A percentile compares a stretch with the other conserved stretches of the same genome.
Conservation (phyloP, 2,113 vertebrate genomes). For the Calcarius ornatus region DNA sequence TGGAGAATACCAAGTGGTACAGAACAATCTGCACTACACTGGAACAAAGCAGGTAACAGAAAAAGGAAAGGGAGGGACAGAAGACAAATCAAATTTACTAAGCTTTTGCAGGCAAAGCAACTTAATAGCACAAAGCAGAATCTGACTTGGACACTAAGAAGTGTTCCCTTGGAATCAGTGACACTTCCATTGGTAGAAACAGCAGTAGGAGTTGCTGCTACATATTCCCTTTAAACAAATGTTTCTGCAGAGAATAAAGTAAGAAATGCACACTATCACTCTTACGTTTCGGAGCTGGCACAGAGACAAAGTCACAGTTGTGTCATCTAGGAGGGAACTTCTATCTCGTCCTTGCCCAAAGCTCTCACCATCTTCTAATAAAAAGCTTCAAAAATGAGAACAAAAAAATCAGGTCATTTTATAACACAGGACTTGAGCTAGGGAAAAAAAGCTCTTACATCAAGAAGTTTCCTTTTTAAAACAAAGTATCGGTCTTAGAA, state of each 20-base stretch:
- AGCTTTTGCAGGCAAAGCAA: neutral
- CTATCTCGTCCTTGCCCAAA: conserved; percentile 93
- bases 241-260: neutral
- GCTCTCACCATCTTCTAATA: conserved; percentile 94
- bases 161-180: neutral
- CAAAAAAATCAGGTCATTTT: neutral
- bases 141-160: rapidly evolving
- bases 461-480: neutral
- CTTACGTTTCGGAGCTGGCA: conserved; percentile 94
- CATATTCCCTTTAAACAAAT: neutral
- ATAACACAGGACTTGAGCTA: neutral
- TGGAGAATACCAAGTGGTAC: neutral
- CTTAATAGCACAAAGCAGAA: neutral
- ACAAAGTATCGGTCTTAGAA: neutral
- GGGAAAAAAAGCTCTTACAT: neutral
- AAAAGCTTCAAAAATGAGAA: conserved; percentile 75
- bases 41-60: neutral
- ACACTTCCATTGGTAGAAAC: neutral
- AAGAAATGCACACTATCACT: neutral
- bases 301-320: conserved; percentile 90
- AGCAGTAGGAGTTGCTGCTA: neutral
- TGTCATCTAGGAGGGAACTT: conserved; percentile 94
- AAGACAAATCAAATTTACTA: neutral
- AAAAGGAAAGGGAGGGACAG: neutral
- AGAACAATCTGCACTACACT: neutral